phyloP scores from a whole-genome alignment of 2,113 vertebrate species.

The Heptranchias perlo region DNA sequence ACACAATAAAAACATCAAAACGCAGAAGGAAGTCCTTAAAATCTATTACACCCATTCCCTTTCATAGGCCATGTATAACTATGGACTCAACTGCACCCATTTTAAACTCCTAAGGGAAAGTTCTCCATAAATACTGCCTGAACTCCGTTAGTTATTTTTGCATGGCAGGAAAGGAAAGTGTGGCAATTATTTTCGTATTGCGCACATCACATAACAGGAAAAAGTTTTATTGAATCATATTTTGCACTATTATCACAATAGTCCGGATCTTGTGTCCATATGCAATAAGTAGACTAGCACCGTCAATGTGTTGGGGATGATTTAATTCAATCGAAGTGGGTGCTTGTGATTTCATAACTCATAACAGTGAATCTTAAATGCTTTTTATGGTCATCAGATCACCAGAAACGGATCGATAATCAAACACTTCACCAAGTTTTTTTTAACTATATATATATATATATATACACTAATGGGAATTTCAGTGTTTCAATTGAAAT shows the following conservation, averaged over 20 bases:
- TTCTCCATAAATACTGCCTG: not conserved
- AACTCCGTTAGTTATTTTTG: not conserved
- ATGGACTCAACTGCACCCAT: not conserved
- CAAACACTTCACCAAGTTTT: not conserved
- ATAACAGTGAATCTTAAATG: not conserved
- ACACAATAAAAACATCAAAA: not conserved
- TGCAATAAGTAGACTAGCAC: not conserved
- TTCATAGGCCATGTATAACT: not conserved
- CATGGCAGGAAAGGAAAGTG: not conserved
- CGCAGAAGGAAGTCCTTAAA: not conserved
- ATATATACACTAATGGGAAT: not conserved
- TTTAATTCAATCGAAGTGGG: not conserved
- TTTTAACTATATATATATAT: not conserved
- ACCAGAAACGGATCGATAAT: not conserved
- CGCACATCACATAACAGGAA: not conserved
- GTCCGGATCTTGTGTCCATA: not conserved
- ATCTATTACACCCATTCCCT: not conserved
- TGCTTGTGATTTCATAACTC: not conserved
- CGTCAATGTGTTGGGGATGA: not conserved
- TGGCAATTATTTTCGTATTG: not conserved
- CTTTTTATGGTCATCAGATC: not conserved
- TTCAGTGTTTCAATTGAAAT: not conserved
- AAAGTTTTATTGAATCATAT: conserved; percentile 1
- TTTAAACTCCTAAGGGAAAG: not conserved
- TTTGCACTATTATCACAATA: not conserved